Conservation (phyloP, 1,140 invertebrate species). For the Bombus pascuorum region DNA sequence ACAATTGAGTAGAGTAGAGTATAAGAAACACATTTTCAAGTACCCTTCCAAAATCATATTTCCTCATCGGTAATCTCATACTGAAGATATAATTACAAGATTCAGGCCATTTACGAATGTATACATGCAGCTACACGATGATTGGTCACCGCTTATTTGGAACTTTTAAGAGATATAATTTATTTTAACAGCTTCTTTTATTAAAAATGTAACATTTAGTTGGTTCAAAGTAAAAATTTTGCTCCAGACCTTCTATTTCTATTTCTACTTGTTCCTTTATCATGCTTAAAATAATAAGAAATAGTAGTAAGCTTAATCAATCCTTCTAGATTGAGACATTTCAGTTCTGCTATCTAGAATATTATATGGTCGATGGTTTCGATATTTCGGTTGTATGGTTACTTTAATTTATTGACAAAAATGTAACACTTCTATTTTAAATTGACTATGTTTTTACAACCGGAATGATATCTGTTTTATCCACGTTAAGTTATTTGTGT, state of each 20-base stretch:
- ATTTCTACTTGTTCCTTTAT: background rate
- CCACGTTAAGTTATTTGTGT: constrained; percentile 71
- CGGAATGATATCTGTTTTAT: constrained; percentile 63
- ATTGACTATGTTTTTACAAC: constrained; percentile 73
- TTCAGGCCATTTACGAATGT: background rate
- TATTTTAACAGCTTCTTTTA: background rate
- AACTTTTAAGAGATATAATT: background rate
- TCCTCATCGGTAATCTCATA: background rate
- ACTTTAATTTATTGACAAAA: constrained; percentile 79
- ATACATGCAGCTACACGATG: background rate
- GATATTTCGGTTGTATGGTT: constrained; percentile 78
- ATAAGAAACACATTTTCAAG: too few relatives aligned
- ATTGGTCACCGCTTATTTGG: background rate
- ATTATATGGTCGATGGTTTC: constrained; percentile 74
- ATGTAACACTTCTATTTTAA: constrained; percentile 77
- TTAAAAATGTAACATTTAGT: background rate
- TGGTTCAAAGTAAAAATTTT: background rate
- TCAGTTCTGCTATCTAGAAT: constrained; percentile 68
- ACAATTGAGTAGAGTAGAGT: too few relatives aligned
- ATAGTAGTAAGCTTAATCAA: background rate
- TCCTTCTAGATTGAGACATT: background rate
- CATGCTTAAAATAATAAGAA: background rate
- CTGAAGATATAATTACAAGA: constrained; percentile 3
- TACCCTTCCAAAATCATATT: background rate
- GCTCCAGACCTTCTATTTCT: background rate